Base-by-base conservation (phyloP, 2,888 invertebrate species). In the Acrobasis suavella region DNA sequence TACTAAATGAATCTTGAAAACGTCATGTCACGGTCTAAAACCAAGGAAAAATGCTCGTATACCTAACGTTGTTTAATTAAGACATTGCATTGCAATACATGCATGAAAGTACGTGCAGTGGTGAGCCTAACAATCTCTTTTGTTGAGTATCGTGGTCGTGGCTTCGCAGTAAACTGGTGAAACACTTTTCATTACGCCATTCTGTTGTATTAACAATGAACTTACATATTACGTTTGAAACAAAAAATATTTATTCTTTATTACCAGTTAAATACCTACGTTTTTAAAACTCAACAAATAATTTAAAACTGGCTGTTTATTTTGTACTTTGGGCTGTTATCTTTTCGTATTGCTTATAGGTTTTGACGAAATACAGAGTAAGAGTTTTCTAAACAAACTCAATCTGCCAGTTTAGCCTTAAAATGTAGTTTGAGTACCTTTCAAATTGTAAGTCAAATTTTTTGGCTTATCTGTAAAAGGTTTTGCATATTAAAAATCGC, bases 11-110 rank as follows among this genome's bases (percentile, higher is more conserved):
- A 59, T 62, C 64, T 65, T 68, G 54, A 64, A 67, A 70, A 83
- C 85, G 83, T 82, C 83, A 75, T 74, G 79, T 85, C 78, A 83
- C 85, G 82, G 82, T 84, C 78, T 75, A 74, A 71, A 78, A 78
- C 80, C 74, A 78, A 75, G 75, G 78, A 81, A 79, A 85, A 85
- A 85, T 86, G 84, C 70, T 73, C 70, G 76, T 75, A 69, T 74
- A 80, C 81, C 81, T 82, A 80, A 74, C 74, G 76, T 67, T 64
- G 55, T 76, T 76, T 80, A 76, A 74, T 77, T 77, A 76, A 76
- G 72, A 68, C 68, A 68, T 69, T 70, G 64, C 65, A 67, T 80
- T 78, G 74, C 80, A 71, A 77, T 80, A 82, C 66, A 69, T 74
- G 68, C 67, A 68, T 69, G 69, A 72, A 72, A 69, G 69, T 69